Evolutionary conservation across 2,888 invertebrate species (phyloP), one percentile per base, ranked within the genome.

Genomic region (Odontomyia ornata): DNA sequence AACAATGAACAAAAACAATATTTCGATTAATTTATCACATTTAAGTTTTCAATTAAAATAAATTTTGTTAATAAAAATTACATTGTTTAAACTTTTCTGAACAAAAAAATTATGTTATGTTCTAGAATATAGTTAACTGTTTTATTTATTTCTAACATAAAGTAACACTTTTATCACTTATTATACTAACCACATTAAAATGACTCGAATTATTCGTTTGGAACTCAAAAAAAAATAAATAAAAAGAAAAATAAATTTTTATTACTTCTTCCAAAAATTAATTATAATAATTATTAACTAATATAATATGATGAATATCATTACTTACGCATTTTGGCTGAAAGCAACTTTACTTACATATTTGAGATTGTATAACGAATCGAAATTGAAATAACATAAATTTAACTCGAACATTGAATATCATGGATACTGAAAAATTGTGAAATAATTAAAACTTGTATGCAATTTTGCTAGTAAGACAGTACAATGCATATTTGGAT

Each of bases 211-310:
- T 60, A 15, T 52, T 52, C 7, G 15, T 52, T 4, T n/a, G 52
- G 18, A 52, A 52, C 13, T 13, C 52, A 18, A 13, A 52, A 52
- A 15, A 43, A 43, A 9, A 43, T 43, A 43, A 52, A 15, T 27
- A 25, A 64, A 64, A 1, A 5, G 60, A 1, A 28, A 64, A 64
- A n/a, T n/a, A n/a, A 25, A 64, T n/a, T n/a, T 25, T 25, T 7
- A 25, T 2, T 5, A 64, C 25, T 25, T 67, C 67, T 67, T 67
- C 67, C 67, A 67, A 36, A 67, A 21, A 67, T 9, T 28, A 64
- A 64, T 28, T 64, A 28, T 28, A 28, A 60, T 23, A 52, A 52
- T 18, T 36, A 36, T 36, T 36, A 15, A 52, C 52, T 52, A 60
- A 60, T 60, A 60, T 60, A 52, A 36, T 21, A 60, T 15, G 11